Conservation (phyloP, 1,140 invertebrate species). For the Macrobrachium nipponense region DNA sequence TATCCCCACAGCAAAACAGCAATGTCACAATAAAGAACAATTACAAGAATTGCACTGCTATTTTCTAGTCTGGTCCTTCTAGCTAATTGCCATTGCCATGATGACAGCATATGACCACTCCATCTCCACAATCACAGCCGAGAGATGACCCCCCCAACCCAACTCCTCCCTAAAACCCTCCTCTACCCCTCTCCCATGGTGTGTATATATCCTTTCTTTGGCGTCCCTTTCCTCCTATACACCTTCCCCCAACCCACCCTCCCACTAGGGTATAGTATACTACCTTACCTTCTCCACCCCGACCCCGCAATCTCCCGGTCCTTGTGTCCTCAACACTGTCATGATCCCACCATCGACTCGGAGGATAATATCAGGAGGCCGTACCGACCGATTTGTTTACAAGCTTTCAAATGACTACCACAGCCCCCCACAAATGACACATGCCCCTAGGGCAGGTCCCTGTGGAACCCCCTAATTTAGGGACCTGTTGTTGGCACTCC, state of each 20-base stretch:
- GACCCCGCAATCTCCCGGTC: too few relatives aligned
- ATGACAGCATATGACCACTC: constrained; percentile 8
- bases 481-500: constrained; percentile 11
- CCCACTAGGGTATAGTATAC: too few relatives aligned
- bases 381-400: constrained; percentile 15
- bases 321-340: too few relatives aligned
- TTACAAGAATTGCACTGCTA: constrained; percentile 7
- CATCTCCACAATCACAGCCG: background rate
- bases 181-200: background rate
- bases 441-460: background rate
- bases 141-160: background rate
- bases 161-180: background rate
- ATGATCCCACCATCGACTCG: too few relatives aligned
- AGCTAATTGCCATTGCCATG: constrained; percentile 15
- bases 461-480: constrained; percentile 1
- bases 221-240: too few relatives aligned
- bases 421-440: constrained; percentile 10
- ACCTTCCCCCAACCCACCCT: too few relatives aligned
- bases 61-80: background rate
- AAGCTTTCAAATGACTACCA: constrained; percentile 18
- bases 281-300: too few relatives aligned
- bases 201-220: too few relatives aligned
- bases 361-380: background rate
- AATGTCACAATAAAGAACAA: constrained; percentile 6
- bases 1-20: background rate